Evolutionary conservation across 2,113 vertebrate species (phyloP), one percentile per base, ranked within the genome.

Genomic region (Pterocles orientalis): DNA sequence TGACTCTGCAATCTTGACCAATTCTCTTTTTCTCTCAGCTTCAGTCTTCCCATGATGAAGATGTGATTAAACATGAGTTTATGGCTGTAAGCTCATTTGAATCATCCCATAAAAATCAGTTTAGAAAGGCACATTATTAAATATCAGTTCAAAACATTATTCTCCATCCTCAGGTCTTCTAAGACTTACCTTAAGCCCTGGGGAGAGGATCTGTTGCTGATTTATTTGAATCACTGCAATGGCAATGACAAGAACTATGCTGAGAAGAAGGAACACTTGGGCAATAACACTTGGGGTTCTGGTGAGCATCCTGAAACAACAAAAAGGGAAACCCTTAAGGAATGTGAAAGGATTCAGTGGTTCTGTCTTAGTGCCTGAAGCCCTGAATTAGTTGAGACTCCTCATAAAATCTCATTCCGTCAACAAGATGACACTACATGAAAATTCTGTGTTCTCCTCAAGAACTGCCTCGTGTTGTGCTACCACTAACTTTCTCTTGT

Each of bases 201-300:
- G 98, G 71, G 98, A 98, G 75, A 98, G 73, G 53, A 97, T 82
- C 33, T 96, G 96, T 12, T 77, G 97, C 94, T 98, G 98, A 31
- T 97, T 97, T 80, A 97, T 96, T 97, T 99, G 99, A 96, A 99
- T 98, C 76, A 99, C 94, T 6, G 98, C 97, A 84, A 99, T 97
- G 41, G 98, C 89, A 82, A 99, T 94, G 14, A 99, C 98, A 68
- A 99, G 98, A 26, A 98, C 97, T n/a, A 99, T 79, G 50, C 99
- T 99, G 62, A 98, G 94, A 70, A 99, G 81, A 71, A 99, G 97
- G 87, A 99, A 97, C 54, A 98, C 95, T 56, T 98, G 65, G 61
- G 99, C 97, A 56, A 99, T 86, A 36, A 97, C 73, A 69, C 96
- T 96, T 45, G 98, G 97, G 10, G 97, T 98, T 96, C 98, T 98